A percentile compares a stretch with the other conserved stretches of the same genome.
Conservation (phyloP, 2,113 vertebrate species). For the Poecilia latipinna region DNA sequence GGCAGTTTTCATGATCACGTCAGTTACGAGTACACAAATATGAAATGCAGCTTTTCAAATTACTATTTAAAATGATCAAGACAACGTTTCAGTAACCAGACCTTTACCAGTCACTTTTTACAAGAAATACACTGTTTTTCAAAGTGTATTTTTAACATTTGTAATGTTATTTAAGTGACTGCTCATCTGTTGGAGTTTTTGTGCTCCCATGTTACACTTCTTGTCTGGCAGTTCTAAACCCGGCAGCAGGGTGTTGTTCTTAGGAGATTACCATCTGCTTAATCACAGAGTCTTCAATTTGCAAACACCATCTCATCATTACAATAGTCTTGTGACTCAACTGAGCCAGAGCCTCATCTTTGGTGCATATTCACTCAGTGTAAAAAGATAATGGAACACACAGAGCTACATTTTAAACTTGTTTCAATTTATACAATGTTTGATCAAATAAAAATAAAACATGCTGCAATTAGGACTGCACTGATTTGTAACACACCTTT, state of each 20-base stretch:
- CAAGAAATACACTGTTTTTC: too few species aligned
- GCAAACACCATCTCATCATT: background rate
- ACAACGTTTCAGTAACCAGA: too few species aligned
- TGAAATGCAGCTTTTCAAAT: too few species aligned
- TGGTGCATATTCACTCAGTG: background rate
- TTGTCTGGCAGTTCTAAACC: constrained; percentile 3
- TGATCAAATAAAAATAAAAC: background rate
- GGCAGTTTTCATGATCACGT: too few species aligned
- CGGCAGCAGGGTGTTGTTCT: background rate
- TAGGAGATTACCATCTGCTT: background rate
- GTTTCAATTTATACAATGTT: too few species aligned
- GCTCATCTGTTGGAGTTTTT: background rate
- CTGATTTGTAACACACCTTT: background rate
- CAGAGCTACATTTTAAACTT: background rate
- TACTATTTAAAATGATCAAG: too few species aligned
- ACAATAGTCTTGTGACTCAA: background rate
- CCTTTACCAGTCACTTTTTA: too few species aligned
- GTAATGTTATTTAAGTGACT: background rate
- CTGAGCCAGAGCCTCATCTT: background rate
- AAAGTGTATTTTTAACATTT: background rate
- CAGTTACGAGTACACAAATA: too few species aligned
- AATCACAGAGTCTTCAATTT: background rate
- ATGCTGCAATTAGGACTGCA: background rate
- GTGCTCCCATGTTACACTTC: too few species aligned
- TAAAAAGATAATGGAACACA: background rate